Conservation (phyloP, 2,888 invertebrate species). For the Hipparchia semele region DNA sequence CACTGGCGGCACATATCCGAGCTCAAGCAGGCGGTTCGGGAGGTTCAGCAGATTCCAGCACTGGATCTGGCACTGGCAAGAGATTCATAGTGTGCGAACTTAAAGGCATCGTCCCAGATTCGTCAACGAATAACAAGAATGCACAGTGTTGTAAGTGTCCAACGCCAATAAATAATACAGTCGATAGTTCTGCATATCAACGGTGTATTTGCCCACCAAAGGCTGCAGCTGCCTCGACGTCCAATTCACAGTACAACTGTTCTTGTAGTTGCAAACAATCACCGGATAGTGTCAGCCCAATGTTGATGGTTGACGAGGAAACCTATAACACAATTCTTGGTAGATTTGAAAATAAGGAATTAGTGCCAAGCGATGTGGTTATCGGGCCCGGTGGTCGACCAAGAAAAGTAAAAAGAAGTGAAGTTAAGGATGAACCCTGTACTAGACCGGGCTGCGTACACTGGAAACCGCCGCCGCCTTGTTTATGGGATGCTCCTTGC, state of each 20-base stretch:
- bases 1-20: conserved; percentile 60
- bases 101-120: conserved; percentile 64
- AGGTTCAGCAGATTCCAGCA: conserved; percentile 46
- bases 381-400: conserved; percentile 53
- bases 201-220: conserved; percentile 13
- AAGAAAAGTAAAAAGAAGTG: conserved; percentile 49
- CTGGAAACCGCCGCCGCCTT: conserved; percentile 72
- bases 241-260: conserved; percentile 15
- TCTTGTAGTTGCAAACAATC: conserved; percentile 22
- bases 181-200: background rate
- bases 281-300: conserved; percentile 37
- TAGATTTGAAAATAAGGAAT: conserved; percentile 57
- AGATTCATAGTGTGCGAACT: conserved; percentile 77
- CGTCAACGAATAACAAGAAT: conserved; percentile 50
- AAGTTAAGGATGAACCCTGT: conserved; percentile 56
- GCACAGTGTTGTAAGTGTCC: conserved; percentile 74
- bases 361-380: conserved; percentile 44
- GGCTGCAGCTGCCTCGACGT: background rate
- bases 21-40: conserved; percentile 52
- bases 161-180: conserved; percentile 23
- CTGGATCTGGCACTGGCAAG: conserved; percentile 57
- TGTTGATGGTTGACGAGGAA: conserved; percentile 59
- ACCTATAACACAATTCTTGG: conserved; percentile 55
- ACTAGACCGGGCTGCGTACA: conserved; percentile 68
- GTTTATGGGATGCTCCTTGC: conserved; percentile 71